These are phyloP conservation scores for Nomada goodeniana DNA, from an alignment of 2,888 invertebrate genomes.

Conservation along the genomic window DNA sequence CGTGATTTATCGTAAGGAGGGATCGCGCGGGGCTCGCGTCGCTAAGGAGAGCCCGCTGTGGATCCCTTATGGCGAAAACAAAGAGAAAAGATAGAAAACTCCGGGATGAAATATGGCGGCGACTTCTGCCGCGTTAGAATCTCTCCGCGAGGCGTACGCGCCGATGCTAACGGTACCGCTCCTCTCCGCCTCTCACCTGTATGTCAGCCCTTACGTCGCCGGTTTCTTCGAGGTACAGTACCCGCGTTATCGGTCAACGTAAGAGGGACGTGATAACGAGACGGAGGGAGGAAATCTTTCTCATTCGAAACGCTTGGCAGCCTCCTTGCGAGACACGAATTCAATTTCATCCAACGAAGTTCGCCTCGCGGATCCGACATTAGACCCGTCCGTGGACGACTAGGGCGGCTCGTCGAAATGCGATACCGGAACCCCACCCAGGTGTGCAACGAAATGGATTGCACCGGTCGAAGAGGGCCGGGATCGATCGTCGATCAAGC, in stretches of 20 bases:
- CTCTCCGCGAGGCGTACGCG: conserved; percentile 26
- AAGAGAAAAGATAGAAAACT: conserved; percentile 52
- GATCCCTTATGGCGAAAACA: conserved; percentile 21
- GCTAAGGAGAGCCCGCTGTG: conserved; percentile 6
- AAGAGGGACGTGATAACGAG: conserved; percentile 44
- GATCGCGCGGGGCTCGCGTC: conserved; percentile 37
- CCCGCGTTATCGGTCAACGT: conserved; percentile 37
- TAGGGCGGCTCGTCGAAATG: conserved; percentile 10
- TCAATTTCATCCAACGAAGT: too few species aligned
- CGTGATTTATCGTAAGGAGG: conserved; percentile 59
- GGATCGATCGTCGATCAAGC: conserved; percentile 61
- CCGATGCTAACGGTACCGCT: conserved; percentile 45
- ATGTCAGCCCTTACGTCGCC: conserved; percentile 36
- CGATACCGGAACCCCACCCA: conserved; percentile 53
- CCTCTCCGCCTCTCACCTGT: background rate
- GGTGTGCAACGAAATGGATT: conserved; percentile 61
- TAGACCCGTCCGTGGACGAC: background rate
- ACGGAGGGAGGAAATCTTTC: background rate
- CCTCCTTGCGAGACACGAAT: too few species aligned
- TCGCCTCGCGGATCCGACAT: too few species aligned
- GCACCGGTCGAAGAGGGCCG: conserved; percentile 43
- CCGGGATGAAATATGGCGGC: conserved; percentile 47
- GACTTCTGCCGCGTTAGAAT: conserved; percentile 53
- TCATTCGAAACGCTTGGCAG: too few species aligned
- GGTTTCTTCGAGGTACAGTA: conserved; percentile 28